Base-by-base conservation (phyloP, 2,113 vertebrate genomes). In the Saguinus midas region DNA sequence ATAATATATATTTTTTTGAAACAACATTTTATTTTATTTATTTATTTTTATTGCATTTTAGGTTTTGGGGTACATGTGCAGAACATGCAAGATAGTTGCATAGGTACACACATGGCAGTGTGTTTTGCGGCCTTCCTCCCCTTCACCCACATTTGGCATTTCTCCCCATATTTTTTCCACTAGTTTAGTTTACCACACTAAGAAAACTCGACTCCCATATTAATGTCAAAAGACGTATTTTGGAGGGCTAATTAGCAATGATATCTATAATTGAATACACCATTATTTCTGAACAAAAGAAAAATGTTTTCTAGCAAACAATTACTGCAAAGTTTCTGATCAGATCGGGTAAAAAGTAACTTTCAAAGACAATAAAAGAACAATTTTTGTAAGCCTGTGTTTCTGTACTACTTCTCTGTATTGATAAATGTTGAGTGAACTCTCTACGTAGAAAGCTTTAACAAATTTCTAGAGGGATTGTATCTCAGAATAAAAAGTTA, bases 251-350 rank as follows among this genome's bases (percentile, higher is more conserved):
- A 80, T 78, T 80, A 96, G 17, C 27, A 95, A 87, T 64, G n/a
- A 64, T 35, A 80, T 27, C 18, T 61, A 82, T 12, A 8, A 16
- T 81, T 92, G 61, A 95, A 83, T 82, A 76, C 2, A 87, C 6
- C 27, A 58, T 78, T 86, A 86, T 66, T 95, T 82, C 61, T 94
- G 35, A 92, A 92, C 20, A 79, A 80, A 89, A 84, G 58, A 92
- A 95, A 95, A 94, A 90, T 43, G 61, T 23, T 91, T 94, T 85
- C 79, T 61, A 95, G 50, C 50, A 86, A 92, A n/a, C 25, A 96
- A 91, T 95, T 83, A 95, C 4, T 76, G 0, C 21, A 93, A 75
- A 91, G 37, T 90, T 89, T 95, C 66, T 93, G 70, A 84, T 70
- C 37, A 83, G 58, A 91, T 68, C 10, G 52, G 52, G n/a, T 76